A percentile compares a stretch with the other conserved stretches of the same genome.
Conservation (phyloP, 2,888 invertebrate genomes). For the Amphipyra berbera region DNA sequence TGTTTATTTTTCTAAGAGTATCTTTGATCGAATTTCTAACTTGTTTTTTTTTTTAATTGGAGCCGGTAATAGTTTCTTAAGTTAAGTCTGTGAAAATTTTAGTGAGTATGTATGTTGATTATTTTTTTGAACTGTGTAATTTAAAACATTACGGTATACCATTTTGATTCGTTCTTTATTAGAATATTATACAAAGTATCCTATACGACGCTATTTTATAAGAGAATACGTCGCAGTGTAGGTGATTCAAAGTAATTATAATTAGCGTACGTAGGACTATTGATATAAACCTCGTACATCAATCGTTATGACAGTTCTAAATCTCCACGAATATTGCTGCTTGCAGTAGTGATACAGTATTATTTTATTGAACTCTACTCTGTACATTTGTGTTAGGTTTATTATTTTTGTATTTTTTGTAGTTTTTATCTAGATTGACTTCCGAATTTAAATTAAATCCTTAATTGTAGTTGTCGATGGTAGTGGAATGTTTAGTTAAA, state of each 20-base stretch:
- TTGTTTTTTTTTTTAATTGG: constrained; percentile 44
- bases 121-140: constrained; percentile 32
- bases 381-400: constrained; percentile 86
- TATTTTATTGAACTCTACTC: constrained; percentile 85
- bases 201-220: constrained; percentile 37
- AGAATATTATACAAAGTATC: constrained; percentile 39
- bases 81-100: constrained; percentile 36
- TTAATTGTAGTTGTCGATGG: constrained; percentile 43
- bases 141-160: constrained; percentile 26
- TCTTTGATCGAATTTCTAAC: constrained; percentile 52
- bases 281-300: constrained; percentile 48
- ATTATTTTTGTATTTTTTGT: constrained; percentile 76
- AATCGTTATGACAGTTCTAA: constrained; percentile 58
- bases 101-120: constrained; percentile 26
- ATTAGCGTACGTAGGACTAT: constrained; percentile 39
- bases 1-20: constrained; percentile 67
- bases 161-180: constrained; percentile 41
- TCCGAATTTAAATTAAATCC: constrained; percentile 68
- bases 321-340: constrained; percentile 80
- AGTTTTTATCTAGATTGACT: constrained; percentile 78
- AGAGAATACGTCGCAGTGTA: constrained; percentile 18
- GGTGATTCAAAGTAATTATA: constrained; percentile 11
- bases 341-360: constrained; percentile 87
- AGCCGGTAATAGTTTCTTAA: constrained; percentile 19
- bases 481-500: constrained; percentile 44